Base-by-base conservation (phyloP, 1,140 invertebrate genomes). In the Drosophila navojoa region DNA sequence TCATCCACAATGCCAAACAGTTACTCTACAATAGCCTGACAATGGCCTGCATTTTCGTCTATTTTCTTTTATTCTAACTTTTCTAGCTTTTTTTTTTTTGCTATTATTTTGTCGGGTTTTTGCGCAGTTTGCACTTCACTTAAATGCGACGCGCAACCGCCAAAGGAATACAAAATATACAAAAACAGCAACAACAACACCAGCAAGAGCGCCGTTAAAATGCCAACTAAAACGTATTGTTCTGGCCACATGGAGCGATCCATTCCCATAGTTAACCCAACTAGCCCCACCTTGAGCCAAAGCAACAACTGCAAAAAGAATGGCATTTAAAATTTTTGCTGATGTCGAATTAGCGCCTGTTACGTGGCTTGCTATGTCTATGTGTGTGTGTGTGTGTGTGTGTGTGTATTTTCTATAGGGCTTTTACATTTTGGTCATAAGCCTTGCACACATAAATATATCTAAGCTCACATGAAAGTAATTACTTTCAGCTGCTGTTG, bases 391-490 rank as follows among this genome's bases (percentile, higher is more conserved):
- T 19, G 4, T 45, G 44, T 45, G 4, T 19, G 44, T 45, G 44
- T 45, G 15, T 45, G 15, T 16, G 55, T n/a, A 32, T 13, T 7
- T 0, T 15, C 7, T 25, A 16, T 44, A 22, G n/a, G 3, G n/a
- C 9, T 50, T 71, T 40, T 40, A 52, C 27, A 38, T 59, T 66
- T 59, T 59, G 69, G 62, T 59, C 69, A 71, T 71, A 71, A 66
- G 69, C 69, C 16, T 38, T 5, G 15, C 63, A 71, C 78, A 81
- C 82, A 86, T 86, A 86, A 82, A 86, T 87, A 87, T 86, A 79
- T 89, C 85, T 90, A 89, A 89, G 85, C 84, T 89, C 77, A 79
- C 75, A 90, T 90, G 69, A 89, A 89, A 89, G 84, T 87, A 87
- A 87, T 87, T 87, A 87, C 84, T 87, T 87, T 87, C 84, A 87